Conservation (phyloP, 2,888 invertebrate genomes). For the Troglohyphantes excavatus region DNA sequence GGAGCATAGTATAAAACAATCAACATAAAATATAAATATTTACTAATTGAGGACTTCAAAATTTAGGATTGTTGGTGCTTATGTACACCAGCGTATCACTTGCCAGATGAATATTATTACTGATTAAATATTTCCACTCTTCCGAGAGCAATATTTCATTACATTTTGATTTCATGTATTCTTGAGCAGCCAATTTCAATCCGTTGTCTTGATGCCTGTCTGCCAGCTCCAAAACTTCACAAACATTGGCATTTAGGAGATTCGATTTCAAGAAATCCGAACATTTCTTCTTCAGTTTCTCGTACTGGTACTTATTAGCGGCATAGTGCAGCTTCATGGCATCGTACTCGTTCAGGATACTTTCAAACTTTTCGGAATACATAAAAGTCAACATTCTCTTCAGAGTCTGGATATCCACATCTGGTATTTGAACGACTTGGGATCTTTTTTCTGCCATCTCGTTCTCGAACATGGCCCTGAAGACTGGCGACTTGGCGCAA, state of each 20-base stretch:
- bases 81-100: not conserved
- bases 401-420: not conserved
- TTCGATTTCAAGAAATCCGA: not conserved
- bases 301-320: slow-evolving; percentile 10
- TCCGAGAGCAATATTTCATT: not conserved
- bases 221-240: not conserved
- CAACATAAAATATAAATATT: too few relatives aligned
- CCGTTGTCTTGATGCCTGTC: not conserved
- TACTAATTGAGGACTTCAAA: not conserved
- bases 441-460: not conserved
- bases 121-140: not conserved
- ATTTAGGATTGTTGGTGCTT: not conserved
- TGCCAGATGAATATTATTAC: not conserved
- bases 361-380: not conserved
- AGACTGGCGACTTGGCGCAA: not conserved
- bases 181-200: not conserved
- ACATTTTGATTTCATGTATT: not conserved
- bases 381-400: not conserved
- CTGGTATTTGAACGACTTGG: not conserved
- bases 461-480: slow-evolving; percentile 20
- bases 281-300: not conserved
- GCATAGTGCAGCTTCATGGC: not conserved
- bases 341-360: not conserved
- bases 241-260: not conserved
- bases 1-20: too few relatives aligned